Evolutionary conservation across 2,888 invertebrate species (phyloP).

Genomic region (Synergus gifuensis): DNA sequence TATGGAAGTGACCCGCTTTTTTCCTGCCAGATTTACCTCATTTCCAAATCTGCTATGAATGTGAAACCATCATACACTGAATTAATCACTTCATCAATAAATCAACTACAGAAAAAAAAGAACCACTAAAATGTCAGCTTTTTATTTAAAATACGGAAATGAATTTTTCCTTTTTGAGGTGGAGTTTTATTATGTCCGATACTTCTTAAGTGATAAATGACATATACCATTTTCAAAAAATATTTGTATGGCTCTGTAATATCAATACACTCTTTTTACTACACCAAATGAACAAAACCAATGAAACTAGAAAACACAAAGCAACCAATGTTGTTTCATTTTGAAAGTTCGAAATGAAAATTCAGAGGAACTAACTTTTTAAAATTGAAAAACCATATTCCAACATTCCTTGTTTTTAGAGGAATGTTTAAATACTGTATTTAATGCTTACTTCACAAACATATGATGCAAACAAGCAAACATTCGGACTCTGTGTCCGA

Average conservation of each 20-base stretch:
- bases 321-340: too few species aligned
- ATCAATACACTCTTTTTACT: neutral
- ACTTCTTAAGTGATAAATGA: neutral
- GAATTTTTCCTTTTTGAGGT: neutral
- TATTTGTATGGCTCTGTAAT: neutral
- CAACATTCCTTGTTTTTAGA: too few species aligned
- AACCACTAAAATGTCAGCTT: neutral
- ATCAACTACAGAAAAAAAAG: constrained; percentile 14
- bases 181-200: neutral
- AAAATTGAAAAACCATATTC: too few species aligned
- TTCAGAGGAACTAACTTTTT: too few species aligned
- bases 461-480: too few species aligned
- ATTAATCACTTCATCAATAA: constrained; percentile 33
- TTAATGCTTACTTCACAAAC: too few species aligned
- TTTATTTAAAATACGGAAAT: neutral
- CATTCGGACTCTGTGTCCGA: too few species aligned
- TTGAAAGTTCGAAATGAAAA: too few species aligned
- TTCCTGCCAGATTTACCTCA: constrained; percentile 20
- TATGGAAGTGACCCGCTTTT: constrained; percentile 3
- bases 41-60: constrained; percentile 23
- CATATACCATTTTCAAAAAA: neutral
- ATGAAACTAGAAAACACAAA: too few species aligned
- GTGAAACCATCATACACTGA: constrained; percentile 2
- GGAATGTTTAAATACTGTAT: too few species aligned
- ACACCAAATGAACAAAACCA: too few species aligned